phyloP scores from a whole-genome alignment of 2,797 vertebrate genomes.

The Limosa lapponica region DNA sequence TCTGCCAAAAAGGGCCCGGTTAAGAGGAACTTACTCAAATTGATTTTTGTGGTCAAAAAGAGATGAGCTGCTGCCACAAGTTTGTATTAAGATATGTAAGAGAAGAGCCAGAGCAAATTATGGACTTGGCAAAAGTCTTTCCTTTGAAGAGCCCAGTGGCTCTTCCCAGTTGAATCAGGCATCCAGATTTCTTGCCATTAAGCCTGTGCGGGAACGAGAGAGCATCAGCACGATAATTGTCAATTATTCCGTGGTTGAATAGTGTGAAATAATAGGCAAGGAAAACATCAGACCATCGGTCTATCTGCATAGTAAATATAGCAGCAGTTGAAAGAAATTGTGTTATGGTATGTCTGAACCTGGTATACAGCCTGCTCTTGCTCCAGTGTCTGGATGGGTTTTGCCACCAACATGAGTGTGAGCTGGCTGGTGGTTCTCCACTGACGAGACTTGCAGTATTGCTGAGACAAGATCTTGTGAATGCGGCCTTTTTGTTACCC shows the following conservation, averaged over 20 bases:
- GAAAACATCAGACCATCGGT: rapidly evolving
- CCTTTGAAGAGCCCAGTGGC: background rate
- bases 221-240: background rate
- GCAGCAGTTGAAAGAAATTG: background rate
- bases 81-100: background rate
- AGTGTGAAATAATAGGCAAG: background rate
- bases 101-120: background rate
- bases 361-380: background rate
- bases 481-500: background rate
- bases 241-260: background rate
- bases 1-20: background rate
- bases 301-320: background rate
- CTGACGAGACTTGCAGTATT: rapidly evolving
- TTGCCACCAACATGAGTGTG: background rate
- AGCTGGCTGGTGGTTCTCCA: background rate
- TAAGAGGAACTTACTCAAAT: background rate
- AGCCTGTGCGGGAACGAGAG: background rate
- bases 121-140: background rate
- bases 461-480: background rate
- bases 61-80: background rate
- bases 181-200: background rate
- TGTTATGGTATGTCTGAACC: background rate
- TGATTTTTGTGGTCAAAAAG: background rate
- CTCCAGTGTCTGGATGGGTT: background rate
- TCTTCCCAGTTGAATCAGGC: background rate